Base-by-base conservation (phyloP, 2,888 invertebrate species). In the Xylota sylvarum region DNA sequence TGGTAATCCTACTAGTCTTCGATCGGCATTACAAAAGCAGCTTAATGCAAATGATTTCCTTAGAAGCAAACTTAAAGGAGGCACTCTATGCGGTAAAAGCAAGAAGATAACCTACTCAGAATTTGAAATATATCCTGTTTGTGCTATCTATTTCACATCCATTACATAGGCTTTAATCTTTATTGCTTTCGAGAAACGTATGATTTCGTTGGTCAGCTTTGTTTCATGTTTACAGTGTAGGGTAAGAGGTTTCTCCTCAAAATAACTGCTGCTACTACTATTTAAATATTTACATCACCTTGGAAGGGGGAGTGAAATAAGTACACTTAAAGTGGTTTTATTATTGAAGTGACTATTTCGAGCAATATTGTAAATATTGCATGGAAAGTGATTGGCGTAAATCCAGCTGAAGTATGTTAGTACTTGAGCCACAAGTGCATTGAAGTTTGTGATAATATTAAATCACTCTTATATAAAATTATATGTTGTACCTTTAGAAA, bases 41-140 rank as follows among this genome's bases (percentile, higher is more conserved):
- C 76, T 76, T 65, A 76, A 65, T 76, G 76, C 46, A 76, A 65
- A 65, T 76, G 55, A 76, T 65, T 76, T 65, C 19, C 55, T 23
- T 27, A 64, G 35, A 43, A 37, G 23, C 56, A 56, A 23, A 32
- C 37, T 37, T 14, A 27, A 27, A 14, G 37, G 10, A 17, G 7
- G 6, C 58, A 19, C 32, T 14, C n/a, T 32, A 7, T 35, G 48
- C 7, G 56, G 56, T 37, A 48, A 46, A 27, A 60, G 35, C 58
- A 35, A n/a, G 27, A 5, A 32, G 60, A 73, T 50, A 37, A 50
- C 30, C 32, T 23, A 58, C 48, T 72, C n/a, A 2, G 58, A 58
- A 14, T 73, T 32, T 62, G 60, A 62, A 62, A 60, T 72, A 46
- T 35, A 72, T 48, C 40, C 62, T 62, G 40, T 40, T 23, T 23